Base-by-base conservation (phyloP, 2,888 invertebrate species). In the Trachelus stipa region DNA sequence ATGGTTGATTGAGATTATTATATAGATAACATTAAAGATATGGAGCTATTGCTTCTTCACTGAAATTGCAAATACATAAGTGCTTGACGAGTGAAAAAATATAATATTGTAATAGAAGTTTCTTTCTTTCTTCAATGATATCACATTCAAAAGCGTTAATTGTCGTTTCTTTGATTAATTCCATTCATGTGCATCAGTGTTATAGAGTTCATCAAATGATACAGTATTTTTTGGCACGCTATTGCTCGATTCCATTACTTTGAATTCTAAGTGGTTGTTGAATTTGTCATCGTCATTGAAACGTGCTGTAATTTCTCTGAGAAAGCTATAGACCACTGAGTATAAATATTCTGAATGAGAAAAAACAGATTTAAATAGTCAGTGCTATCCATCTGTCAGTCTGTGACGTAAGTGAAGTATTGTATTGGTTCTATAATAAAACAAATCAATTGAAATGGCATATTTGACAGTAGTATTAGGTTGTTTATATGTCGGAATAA, bases 371-470 rank as follows among this genome's bases (percentile, higher is more conserved):
- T 85, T 81, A 82, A 82, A 83, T 86, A 87, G 85, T 86, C 88
- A 87, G 86, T 87, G 86, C 86, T 88, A 87, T 84, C 83, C 83
- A 86, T 85, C 83, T 87, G 87, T 89, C 89, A 84, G 84, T 87
- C 85, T 84, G 84, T 87, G 90, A 87, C 87, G 82, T 85, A 86
- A 87, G 83, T 85, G 83, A 87, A 88, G 85, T 88, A 90, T 89
- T 90, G 89, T 90, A 90, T 87, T 87, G 86, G 86, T 89, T 89
- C 87, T 88, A 88, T 89, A 89, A 90, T 89, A 89, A 89, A 89
- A 88, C 81, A 85, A 83, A 85, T 85, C 74, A 85, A 79, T 68
- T 76, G 79, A 78, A 79, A 78, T 74, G 68, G 71, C 33, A 71
- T 71, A 31, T 71, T 56, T 56, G 9, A 56, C 9, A 9, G 56